Percentiles rank a stretch among this genome's conserved stretches.
These are phyloP conservation scores for Tiphia femorata DNA, from an alignment of 2,888 invertebrate genomes.

Conservation along the genomic window DNA sequence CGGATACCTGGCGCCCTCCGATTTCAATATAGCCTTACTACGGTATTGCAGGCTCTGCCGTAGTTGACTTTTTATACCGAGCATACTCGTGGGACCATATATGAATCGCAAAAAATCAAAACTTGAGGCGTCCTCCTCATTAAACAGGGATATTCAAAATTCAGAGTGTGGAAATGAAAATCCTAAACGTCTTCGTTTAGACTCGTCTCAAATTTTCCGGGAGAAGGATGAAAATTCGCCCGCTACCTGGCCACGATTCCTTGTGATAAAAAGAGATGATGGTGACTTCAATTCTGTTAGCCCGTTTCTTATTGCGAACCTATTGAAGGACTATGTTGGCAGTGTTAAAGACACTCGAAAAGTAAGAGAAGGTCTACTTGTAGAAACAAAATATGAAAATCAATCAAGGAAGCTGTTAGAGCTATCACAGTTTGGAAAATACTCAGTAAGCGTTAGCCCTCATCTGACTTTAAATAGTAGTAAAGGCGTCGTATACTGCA, in stretches of 20 bases:
- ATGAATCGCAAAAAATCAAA: too few species aligned
- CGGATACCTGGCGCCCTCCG: too few species aligned
- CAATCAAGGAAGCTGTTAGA: background rate
- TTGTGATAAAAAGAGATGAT: background rate
- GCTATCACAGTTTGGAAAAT: background rate
- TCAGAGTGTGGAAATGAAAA: too few species aligned
- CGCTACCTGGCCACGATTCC: background rate
- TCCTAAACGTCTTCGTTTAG: too few species aligned
- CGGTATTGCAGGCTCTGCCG: too few species aligned
- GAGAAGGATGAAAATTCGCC: too few species aligned
- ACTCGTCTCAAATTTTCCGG: too few species aligned
- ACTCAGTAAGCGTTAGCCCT: constrained; percentile 1
- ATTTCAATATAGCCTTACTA: too few species aligned
- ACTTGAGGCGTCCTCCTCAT: too few species aligned
- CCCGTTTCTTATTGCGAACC: background rate
- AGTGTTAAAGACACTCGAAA: background rate
- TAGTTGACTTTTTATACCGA: too few species aligned
- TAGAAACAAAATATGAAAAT: background rate
- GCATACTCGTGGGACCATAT: too few species aligned
- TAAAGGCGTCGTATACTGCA: constrained; percentile 30
- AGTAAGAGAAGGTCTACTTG: background rate
- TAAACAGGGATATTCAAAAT: too few species aligned
- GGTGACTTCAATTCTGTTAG: background rate
- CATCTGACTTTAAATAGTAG: constrained; percentile 16
- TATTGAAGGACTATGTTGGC: background rate